Conservation (phyloP, 2,113 vertebrate species). For the Chaenogobius annularis region DNA sequence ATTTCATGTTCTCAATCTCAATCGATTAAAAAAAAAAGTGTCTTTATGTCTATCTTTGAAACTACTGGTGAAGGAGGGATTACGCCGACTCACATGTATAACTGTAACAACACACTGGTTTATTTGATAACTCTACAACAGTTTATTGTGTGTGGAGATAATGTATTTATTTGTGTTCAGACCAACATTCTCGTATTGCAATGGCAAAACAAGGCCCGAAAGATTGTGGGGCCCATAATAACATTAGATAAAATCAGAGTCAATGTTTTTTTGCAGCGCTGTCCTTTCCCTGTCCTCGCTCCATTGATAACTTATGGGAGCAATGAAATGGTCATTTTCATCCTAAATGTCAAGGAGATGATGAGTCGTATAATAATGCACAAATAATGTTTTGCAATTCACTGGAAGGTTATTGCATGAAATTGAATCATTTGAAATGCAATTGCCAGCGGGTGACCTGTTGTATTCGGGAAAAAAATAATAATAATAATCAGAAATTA, state of each 20-base stretch:
- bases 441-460: background rate
- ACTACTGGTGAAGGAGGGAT: too few relatives aligned
- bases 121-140: background rate
- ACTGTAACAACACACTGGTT: background rate
- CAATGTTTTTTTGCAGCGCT: constrained; percentile 27
- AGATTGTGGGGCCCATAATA: constrained; percentile 14
- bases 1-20: too few relatives aligned
- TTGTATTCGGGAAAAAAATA: too few relatives aligned
- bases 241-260: constrained; percentile 16
- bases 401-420: constrained; percentile 32
- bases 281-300: constrained; percentile 41
- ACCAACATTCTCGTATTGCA: constrained; percentile 3
- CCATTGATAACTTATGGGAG: constrained; percentile 35
- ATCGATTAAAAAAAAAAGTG: too few relatives aligned
- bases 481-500: background rate
- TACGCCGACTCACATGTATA: too few relatives aligned
- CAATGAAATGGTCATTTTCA: constrained; percentile 36
- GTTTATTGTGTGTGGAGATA: background rate
- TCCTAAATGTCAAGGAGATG: constrained; percentile 47
- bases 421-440: constrained; percentile 6
- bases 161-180: background rate
- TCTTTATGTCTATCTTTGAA: too few relatives aligned
- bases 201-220: background rate
- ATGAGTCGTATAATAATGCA: constrained; percentile 14
- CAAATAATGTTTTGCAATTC: constrained; percentile 23